Evolutionary conservation across 1,140 invertebrate species (phyloP).

Genomic region (Protaetia brevitarsis): DNA sequence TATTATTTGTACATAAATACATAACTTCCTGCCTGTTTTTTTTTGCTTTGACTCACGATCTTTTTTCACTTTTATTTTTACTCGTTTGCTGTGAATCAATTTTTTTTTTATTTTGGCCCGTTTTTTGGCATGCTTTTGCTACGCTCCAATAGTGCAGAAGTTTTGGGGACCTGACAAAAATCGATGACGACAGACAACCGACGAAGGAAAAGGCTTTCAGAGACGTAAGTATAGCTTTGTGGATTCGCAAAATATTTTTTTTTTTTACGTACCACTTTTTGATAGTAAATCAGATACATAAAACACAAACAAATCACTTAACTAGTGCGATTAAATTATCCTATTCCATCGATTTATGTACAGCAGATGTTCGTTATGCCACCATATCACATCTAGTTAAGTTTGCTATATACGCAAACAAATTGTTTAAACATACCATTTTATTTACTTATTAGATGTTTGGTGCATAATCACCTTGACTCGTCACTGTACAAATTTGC

Average conservation of each 20-base stretch:
- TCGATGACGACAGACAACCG: constrained; percentile 50
- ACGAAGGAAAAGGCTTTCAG: constrained; percentile 17
- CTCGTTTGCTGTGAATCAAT: constrained; percentile 23
- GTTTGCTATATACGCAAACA: no score
- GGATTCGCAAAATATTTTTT: not conserved
- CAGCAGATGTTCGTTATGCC: no score
- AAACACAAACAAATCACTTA: not conserved
- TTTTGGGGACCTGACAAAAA: constrained; percentile 60
- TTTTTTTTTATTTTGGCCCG: constrained; percentile 23
- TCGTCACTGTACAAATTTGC: no score
- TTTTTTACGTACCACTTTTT: not conserved
- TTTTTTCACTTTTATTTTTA: constrained; percentile 17
- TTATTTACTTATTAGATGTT: no score
- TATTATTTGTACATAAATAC: no score
- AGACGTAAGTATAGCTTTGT: constrained; percentile 8
- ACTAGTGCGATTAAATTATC: no score
- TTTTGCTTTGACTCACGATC: no score
- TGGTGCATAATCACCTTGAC: no score
- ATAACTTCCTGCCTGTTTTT: no score
- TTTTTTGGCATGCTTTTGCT: constrained; percentile 8
- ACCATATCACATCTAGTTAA: no score
- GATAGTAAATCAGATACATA: not conserved
- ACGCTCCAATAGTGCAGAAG: constrained; percentile 55
- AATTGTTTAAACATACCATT: no score
- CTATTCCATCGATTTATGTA: no score